phyloP scores from a whole-genome alignment of 2,888 invertebrate genomes.

The Tipula unca region DNA sequence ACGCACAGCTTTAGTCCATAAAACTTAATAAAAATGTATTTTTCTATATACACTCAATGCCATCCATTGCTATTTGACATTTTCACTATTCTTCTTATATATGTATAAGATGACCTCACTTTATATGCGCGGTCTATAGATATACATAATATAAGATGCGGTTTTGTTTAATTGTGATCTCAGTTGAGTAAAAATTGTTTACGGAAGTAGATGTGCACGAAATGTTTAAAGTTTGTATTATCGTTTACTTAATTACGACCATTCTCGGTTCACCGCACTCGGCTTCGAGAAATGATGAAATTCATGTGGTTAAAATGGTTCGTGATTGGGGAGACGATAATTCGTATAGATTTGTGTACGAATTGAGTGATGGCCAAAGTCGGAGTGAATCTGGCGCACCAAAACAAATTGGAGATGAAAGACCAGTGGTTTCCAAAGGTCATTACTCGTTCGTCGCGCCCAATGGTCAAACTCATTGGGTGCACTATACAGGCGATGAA shows the following conservation, averaged over 20 bases:
- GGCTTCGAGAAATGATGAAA: background rate
- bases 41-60: background rate
- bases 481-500: conserved; percentile 23
- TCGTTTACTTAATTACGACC: background rate
- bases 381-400: conserved; percentile 23
- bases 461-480: conserved; percentile 20
- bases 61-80: background rate
- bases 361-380: conserved; percentile 24
- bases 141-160: too few species aligned
- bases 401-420: conserved; percentile 21
- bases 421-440: conserved; percentile 14
- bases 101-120: background rate
- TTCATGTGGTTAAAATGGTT: background rate
- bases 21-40: background rate
- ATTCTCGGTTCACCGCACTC: background rate
- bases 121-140: background rate
- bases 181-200: background rate
- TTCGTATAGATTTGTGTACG: conserved; percentile 19
- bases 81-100: background rate
- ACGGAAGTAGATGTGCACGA: background rate
- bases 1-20: background rate
- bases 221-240: background rate
- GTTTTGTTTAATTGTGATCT: background rate
- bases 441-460: conserved; percentile 18
- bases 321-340: background rate